phyloP scores from a whole-genome alignment of 2,888 invertebrate genomes.

The Schizotus pectinicornis region DNA sequence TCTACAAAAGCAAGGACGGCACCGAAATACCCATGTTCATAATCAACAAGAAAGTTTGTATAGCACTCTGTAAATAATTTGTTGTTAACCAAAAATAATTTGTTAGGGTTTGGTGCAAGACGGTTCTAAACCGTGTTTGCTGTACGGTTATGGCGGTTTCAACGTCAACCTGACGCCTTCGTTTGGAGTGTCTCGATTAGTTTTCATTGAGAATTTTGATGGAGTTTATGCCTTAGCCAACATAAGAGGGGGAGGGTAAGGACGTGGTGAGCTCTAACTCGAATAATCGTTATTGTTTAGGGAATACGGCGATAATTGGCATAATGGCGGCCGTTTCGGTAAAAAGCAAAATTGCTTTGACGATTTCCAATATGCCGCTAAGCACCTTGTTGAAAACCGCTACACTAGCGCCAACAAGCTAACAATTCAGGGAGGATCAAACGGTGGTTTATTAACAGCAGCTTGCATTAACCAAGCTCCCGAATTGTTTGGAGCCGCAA shows the following conservation, averaged over 20 bases:
- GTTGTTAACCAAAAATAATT: slow-evolving; percentile 8
- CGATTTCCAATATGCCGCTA: slow-evolving; percentile 92
- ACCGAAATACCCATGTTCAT: slow-evolving; percentile 97
- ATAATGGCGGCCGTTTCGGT: slow-evolving; percentile 85
- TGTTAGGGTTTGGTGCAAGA: slow-evolving; percentile 68
- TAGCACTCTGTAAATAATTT: neutral
- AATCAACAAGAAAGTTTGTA: slow-evolving; percentile 74
- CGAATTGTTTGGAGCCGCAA: slow-evolving; percentile 89
- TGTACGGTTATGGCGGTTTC: slow-evolving; percentile 98
- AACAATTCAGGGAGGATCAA: slow-evolving; percentile 93
- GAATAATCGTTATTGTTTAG: slow-evolving; percentile 58
- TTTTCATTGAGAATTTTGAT: slow-evolving; percentile 88
- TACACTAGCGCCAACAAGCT: slow-evolving; percentile 79
- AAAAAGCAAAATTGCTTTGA: slow-evolving; percentile 98
- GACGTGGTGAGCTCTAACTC: slow-evolving; percentile 19
- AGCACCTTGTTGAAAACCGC: slow-evolving; percentile 81
- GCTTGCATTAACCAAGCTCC: slow-evolving; percentile 96
- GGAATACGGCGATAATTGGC: slow-evolving; percentile 98
- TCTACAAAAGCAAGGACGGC: slow-evolving; percentile 91
- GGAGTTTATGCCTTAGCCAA: slow-evolving; percentile 93
- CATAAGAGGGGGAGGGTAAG: slow-evolving; percentile 93
- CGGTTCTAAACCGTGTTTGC: slow-evolving; percentile 79
- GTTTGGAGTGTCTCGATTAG: slow-evolving; percentile 85
- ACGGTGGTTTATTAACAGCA: slow-evolving; percentile 95
- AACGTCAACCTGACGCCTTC: slow-evolving; percentile 89